Evolutionary conservation across 2,888 invertebrate genomes (phyloP).

Genomic region (Calameuta filiformis): DNA sequence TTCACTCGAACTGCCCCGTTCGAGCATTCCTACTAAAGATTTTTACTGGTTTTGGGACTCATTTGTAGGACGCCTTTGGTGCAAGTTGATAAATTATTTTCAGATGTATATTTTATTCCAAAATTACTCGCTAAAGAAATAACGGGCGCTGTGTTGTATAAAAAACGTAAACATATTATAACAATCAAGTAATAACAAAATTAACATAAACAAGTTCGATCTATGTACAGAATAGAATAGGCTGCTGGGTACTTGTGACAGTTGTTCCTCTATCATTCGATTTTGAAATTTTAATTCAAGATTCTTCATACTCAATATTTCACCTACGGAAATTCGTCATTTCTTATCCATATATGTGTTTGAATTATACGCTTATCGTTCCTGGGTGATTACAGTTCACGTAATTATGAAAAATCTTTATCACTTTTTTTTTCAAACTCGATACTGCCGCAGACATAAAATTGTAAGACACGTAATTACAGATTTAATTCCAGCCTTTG

Average conservation of each 20-base stretch:
- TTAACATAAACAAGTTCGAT: slow-evolving; percentile 18
- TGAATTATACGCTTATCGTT: not conserved
- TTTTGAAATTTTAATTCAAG: not conserved
- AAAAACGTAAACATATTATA: slow-evolving; percentile 9
- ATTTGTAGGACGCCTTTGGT: not conserved
- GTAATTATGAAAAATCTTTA: not conserved
- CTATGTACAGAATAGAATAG: slow-evolving; percentile 16
- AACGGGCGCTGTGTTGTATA: slow-evolving; percentile 2
- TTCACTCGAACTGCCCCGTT: not conserved
- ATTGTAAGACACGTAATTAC: not conserved
- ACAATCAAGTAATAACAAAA: slow-evolving; percentile 16
- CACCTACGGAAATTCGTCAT: not conserved
- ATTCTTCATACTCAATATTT: not conserved
- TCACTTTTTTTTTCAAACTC: not conserved
- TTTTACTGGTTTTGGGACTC: not conserved
- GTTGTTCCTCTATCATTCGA: not conserved
- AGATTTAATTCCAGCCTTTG: slow-evolving; percentile 51
- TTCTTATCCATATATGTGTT: not conserved
- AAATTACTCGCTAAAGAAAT: slow-evolving; percentile 7
- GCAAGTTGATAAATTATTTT: not conserved
- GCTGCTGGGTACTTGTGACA: not conserved
- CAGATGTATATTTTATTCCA: slow-evolving; percentile 12
- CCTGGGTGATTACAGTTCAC: not conserved
- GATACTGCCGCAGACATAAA: not conserved
- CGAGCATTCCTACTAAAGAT: not conserved